These are phyloP conservation scores for Caenorhabditis brenneri DNA, from an alignment of 1,140 invertebrate genomes.

Conservation along the genomic window DNA sequence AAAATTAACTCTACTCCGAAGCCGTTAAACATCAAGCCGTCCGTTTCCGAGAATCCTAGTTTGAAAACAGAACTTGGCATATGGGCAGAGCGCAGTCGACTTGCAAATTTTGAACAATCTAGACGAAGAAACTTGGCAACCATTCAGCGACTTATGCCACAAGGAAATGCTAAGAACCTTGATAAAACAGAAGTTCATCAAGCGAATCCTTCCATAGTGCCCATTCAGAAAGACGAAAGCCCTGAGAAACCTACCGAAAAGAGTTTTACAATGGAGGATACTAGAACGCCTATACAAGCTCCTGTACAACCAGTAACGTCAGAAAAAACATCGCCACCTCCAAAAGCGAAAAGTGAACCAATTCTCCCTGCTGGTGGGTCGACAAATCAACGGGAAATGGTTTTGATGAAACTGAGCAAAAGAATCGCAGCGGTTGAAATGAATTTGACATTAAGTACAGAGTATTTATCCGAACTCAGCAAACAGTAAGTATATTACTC, in stretches of 20 bases:
- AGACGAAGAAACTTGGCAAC: constrained; percentile 16
- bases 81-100: constrained; percentile 4
- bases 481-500: constrained; percentile 91
- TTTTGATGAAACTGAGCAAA: constrained; percentile 91
- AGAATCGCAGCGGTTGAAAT: constrained; percentile 91
- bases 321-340: not conserved
- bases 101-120: constrained; percentile 7
- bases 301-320: not conserved
- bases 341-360: not conserved
- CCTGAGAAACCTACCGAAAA: not conserved
- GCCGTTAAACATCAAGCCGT: not conserved
- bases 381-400: constrained; percentile 78
- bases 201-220: no score
- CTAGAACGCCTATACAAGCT: not conserved
- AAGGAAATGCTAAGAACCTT: no score
- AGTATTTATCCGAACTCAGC: constrained; percentile 92
- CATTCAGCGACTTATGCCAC: not conserved
- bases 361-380: constrained; percentile 23
- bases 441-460: constrained; percentile 92
- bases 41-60: not conserved
- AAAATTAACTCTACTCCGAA: not conserved
- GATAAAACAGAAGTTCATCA: no score
- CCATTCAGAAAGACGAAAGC: no score
- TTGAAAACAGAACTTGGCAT: not conserved
- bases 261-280: not conserved